phyloP scores from a whole-genome alignment of 2,113 vertebrate species.

The Myotis yumanensis region DNA sequence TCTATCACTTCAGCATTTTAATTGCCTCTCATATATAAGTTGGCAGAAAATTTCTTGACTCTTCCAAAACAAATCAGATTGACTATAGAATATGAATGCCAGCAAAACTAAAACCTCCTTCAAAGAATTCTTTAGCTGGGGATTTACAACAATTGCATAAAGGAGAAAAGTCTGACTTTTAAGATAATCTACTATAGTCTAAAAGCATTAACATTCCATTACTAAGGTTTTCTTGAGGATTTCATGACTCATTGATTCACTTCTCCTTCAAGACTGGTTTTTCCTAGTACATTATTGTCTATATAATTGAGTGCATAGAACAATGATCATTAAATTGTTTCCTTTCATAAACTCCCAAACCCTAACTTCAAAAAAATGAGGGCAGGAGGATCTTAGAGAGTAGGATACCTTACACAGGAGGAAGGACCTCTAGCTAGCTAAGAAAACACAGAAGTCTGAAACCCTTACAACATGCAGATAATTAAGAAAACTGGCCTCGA shows the following conservation, averaged over 20 bases:
- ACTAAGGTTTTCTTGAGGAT: slow-evolving; percentile 88
- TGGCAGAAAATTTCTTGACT: slow-evolving; percentile 81
- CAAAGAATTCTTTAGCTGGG: slow-evolving; percentile 86
- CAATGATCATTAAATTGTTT: slow-evolving; percentile 80
- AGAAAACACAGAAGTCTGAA: slow-evolving; percentile 54
- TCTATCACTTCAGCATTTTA: slow-evolving; percentile 81
- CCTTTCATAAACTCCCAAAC: slow-evolving; percentile 78
- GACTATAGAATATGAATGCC: slow-evolving; percentile 80
- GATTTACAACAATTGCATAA: slow-evolving; percentile 86
- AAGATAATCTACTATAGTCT: slow-evolving; percentile 93
- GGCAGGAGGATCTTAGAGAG: slow-evolving; percentile 46
- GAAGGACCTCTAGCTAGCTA: slow-evolving; percentile 32
- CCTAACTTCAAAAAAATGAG: slow-evolving; percentile 55
- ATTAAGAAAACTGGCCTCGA: slow-evolving; percentile 66
- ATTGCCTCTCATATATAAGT: slow-evolving; percentile 79
- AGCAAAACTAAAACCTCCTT: slow-evolving; percentile 84
- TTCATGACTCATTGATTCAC: slow-evolving; percentile 88
- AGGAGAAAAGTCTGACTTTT: slow-evolving; percentile 89
- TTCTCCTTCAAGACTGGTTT: slow-evolving; percentile 82
- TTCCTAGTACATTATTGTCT: slow-evolving; percentile 78
- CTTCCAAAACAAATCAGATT: slow-evolving; percentile 82
- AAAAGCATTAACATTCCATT: slow-evolving; percentile 91
- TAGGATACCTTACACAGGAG: slow-evolving; percentile 72
- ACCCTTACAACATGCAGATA: slow-evolving; percentile 57
- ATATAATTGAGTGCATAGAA: slow-evolving; percentile 68